Conservation (phyloP, 1,140 invertebrate genomes). For the Drosophila insularis region DNA sequence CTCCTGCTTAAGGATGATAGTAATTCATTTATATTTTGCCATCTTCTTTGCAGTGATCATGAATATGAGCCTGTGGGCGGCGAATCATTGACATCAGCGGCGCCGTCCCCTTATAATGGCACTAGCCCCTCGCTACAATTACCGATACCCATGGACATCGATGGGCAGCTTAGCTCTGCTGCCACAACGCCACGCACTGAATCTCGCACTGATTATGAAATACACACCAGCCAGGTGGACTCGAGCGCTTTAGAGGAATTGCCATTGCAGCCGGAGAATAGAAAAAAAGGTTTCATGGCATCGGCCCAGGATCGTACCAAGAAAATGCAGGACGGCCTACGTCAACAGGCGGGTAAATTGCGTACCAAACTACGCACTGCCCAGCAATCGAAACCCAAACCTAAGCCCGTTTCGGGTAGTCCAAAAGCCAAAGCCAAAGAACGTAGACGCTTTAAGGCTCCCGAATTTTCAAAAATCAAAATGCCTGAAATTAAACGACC, state of each 20-base stretch:
- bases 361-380: constrained; percentile 84
- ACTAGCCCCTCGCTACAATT: constrained; percentile 42
- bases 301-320: constrained; percentile 84
- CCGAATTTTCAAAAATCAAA: constrained; percentile 82
- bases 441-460: constrained; percentile 72
- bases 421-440: constrained; percentile 79
- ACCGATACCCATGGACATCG: constrained; percentile 63
- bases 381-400: constrained; percentile 77
- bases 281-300: constrained; percentile 83
- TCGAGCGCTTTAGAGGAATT: constrained; percentile 86
- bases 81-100: constrained; percentile 48
- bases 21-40: background rate
- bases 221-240: constrained; percentile 88
- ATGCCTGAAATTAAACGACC: constrained; percentile 86
- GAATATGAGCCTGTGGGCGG: constrained; percentile 91
- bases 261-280: constrained; percentile 85
- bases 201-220: constrained; percentile 86
- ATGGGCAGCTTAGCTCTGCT: constrained; percentile 61
- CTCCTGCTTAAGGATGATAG: background rate
- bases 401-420: constrained; percentile 78
- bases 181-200: constrained; percentile 84
- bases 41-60: constrained; percentile 88
- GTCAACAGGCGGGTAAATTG: constrained; percentile 85
- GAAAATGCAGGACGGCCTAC: constrained; percentile 84
- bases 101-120: constrained; percentile 34